phyloP scores from a whole-genome alignment of 2,797 vertebrate species.

The Rhinella marina region DNA sequence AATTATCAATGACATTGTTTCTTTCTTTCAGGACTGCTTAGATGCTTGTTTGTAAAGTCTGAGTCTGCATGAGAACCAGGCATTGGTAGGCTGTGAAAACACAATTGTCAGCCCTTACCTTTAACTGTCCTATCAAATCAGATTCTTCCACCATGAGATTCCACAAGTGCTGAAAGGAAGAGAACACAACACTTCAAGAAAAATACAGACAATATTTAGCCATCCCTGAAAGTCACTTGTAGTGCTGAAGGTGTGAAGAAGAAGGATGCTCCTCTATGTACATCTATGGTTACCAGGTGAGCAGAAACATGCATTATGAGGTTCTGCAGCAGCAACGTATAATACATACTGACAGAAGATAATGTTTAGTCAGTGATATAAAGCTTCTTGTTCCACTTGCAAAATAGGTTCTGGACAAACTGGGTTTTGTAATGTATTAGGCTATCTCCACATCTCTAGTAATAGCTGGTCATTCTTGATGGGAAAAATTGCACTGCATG shows the following conservation, averaged over 20 bases:
- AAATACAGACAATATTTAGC: background rate
- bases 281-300: no score
- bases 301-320: background rate
- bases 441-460: no score
- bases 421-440: no score
- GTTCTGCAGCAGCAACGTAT: background rate
- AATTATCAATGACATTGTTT: no score
- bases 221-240: background rate
- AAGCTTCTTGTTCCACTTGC: no score
- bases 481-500: no score
- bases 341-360: background rate
- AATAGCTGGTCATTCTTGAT: no score
- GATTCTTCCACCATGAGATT: constrained; percentile 98
- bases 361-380: no score
- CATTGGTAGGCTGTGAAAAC: background rate
- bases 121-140: constrained; percentile 91
- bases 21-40: background rate
- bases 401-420: no score
- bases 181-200: constrained; percentile 5
- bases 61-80: no score
- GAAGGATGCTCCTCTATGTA: no score
- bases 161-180: constrained; percentile 89
- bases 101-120: constrained; percentile 76
- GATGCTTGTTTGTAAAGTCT: background rate
- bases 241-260: background rate